Evolutionary conservation across 2,113 vertebrate genomes (phyloP).

Genomic region (Panthera tigris): DNA sequence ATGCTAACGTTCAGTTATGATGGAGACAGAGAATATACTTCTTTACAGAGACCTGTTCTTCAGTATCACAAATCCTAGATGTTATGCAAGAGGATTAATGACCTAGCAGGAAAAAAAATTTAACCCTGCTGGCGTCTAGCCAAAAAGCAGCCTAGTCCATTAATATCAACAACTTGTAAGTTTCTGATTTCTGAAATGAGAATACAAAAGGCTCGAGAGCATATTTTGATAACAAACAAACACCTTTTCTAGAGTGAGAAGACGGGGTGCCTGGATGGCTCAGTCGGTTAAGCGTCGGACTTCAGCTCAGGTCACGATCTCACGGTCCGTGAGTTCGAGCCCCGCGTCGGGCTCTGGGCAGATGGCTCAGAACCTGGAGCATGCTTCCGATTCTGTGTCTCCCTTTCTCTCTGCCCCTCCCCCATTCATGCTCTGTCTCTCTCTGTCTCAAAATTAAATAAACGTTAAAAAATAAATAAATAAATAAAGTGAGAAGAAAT

Average conservation of each 20-base stretch:
- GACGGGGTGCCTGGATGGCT: neutral
- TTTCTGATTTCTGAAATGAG: slow-evolving; percentile 41
- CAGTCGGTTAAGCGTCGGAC: too few relatives aligned
- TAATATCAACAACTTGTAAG: neutral
- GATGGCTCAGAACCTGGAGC: too few relatives aligned
- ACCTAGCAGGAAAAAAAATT: neutral
- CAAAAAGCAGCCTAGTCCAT: neutral
- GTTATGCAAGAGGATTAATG: slow-evolving; percentile 5
- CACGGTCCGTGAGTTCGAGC: too few relatives aligned
- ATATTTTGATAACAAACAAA: neutral
- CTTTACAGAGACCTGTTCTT: slow-evolving; percentile 7
- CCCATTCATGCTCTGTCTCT: too few relatives aligned
- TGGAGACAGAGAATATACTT: neutral
- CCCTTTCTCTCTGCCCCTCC: too few relatives aligned
- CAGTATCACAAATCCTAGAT: slow-evolving; percentile 39
- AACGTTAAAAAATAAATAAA: too few relatives aligned
- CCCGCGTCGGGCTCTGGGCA: too few relatives aligned
- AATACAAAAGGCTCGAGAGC: neutral
- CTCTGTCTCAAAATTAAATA: too few relatives aligned
- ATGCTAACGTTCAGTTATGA: slow-evolving; percentile 34
- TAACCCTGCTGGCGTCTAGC: neutral
- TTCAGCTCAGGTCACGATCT: too few relatives aligned
- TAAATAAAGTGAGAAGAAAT: neutral
- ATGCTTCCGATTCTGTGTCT: too few relatives aligned
- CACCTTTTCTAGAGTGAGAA: neutral